phyloP scores from a whole-genome alignment of 2,113 vertebrate species.

The Stomatorhinus ivindoensis region DNA sequence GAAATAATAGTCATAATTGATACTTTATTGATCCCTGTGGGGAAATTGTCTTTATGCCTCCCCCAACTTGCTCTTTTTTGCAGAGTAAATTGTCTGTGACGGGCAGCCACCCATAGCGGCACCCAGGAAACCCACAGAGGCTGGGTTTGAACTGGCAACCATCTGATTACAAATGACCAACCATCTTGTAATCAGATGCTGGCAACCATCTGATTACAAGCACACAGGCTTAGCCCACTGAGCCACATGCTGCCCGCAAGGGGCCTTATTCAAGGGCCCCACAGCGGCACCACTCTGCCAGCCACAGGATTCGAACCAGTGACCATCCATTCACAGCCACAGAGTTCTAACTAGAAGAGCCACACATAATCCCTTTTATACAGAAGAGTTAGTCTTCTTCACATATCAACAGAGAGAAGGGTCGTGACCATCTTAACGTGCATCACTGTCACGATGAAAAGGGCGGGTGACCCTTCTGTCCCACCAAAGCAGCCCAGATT shows the following conservation, averaged over 20 bases:
- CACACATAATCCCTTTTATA: neutral
- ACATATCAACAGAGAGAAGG: neutral
- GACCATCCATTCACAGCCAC: neutral
- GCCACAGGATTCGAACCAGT: neutral
- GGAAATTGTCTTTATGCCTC: too few relatives aligned
- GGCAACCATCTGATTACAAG: too few relatives aligned
- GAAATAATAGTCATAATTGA: too few relatives aligned
- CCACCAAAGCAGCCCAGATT: neutral
- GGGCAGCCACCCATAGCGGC: too few relatives aligned
- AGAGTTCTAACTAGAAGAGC: neutral
- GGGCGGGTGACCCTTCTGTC: neutral
- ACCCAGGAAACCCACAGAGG: too few relatives aligned
- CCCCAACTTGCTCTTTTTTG: too few relatives aligned
- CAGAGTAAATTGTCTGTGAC: too few relatives aligned
- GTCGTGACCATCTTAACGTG: neutral
- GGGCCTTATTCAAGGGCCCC: neutral
- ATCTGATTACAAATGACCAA: too few relatives aligned
- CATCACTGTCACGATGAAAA: neutral
- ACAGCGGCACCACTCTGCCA: neutral
- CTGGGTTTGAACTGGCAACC: too few relatives aligned
- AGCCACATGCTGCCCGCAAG: neutral
- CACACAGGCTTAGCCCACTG: too few relatives aligned
- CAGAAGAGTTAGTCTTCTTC: neutral
- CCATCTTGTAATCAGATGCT: too few relatives aligned
- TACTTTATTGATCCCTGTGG: too few relatives aligned